Base-by-base conservation (phyloP, 2,888 invertebrate species). In the Microctonus brassicae region DNA sequence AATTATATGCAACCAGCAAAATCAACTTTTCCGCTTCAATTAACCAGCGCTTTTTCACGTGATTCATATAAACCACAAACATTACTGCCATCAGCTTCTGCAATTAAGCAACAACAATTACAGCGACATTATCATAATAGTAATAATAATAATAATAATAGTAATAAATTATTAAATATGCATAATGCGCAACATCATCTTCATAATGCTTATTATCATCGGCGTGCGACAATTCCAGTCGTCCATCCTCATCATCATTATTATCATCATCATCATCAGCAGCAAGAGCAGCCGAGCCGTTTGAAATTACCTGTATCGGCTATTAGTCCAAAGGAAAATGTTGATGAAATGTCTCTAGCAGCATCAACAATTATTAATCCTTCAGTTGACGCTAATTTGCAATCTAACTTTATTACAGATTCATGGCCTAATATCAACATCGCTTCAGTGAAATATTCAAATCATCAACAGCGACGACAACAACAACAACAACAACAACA, bases 371-470 rank as follows among this genome's bases (percentile, higher is more conserved):
- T 67, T 10, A 26, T 57, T 39, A 47, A 29, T 33, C 22, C 81
- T 42, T 6, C 47, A 20, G 47, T 47, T 17, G 7, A 47, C 17
- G 78, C 83, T 83, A 85, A 86, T 78, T 81, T 78, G 75, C 81
- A 83, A 80, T 85, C 85, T 85, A 85, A 86, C 84, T 80, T 86
- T 81, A 76, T 86, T 86, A 74, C 86, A 87, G 86, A 86, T 85
- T 79, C 82, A 72, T 80, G 81, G 79, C 81, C 83, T 76, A 78
- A 77, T 78, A 80, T 84, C 80, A 83, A 75, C 80, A 81, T 81
- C 74, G 81, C 77, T 69, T 75, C 74, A 75, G 78, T 73, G 74
- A 84, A 82, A 80, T 78, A 81, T 78, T 73, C 80, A 75, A 77
- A 78, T 80, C 73, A 55, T 6, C 76, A 64, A 67, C 72, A 72